Evolutionary conservation across 2,888 invertebrate genomes (phyloP).

Genomic region (Imbricaverruca yamaguchii): DNA sequence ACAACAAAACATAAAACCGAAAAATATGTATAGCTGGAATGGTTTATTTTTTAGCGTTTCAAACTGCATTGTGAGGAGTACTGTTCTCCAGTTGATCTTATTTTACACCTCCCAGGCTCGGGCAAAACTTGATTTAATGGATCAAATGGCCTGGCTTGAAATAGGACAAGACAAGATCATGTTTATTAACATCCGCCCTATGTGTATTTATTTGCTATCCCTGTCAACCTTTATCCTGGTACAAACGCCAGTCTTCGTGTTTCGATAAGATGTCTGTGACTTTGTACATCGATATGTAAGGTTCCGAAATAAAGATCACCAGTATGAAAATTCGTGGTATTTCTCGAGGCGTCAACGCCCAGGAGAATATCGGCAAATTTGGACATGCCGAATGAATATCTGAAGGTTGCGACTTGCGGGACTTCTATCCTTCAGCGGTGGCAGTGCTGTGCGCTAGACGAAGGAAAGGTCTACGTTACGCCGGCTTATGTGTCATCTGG

Average conservation of each 20-base stretch:
- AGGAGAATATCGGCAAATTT: no score
- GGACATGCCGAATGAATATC: no score
- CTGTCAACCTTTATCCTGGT: background rate
- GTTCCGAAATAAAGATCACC: slow-evolving; percentile 12
- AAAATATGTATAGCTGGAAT: background rate
- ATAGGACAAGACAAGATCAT: background rate
- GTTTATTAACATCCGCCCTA: background rate
- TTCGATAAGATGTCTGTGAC: slow-evolving; percentile 1
- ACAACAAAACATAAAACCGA: background rate
- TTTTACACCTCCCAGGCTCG: slow-evolving; percentile 8
- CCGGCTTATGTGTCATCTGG: no score
- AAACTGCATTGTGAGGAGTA: background rate
- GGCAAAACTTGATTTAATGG: background rate
- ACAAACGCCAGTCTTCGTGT: background rate
- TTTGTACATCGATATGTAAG: background rate
- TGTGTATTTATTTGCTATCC: slow-evolving; percentile 1
- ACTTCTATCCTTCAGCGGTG: no score
- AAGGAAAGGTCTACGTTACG: no score
- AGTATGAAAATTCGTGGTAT: no score
- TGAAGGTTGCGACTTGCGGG: no score
- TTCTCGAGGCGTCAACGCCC: no score
- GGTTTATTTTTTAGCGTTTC: background rate
- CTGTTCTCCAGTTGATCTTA: background rate
- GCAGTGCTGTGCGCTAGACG: no score
- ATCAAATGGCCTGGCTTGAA: background rate